Percentiles rank a stretch among this genome's conserved stretches.
Evolutionary conservation across 2,888 invertebrate species (phyloP).

Genomic region (Xestia rhomboidea): DNA sequence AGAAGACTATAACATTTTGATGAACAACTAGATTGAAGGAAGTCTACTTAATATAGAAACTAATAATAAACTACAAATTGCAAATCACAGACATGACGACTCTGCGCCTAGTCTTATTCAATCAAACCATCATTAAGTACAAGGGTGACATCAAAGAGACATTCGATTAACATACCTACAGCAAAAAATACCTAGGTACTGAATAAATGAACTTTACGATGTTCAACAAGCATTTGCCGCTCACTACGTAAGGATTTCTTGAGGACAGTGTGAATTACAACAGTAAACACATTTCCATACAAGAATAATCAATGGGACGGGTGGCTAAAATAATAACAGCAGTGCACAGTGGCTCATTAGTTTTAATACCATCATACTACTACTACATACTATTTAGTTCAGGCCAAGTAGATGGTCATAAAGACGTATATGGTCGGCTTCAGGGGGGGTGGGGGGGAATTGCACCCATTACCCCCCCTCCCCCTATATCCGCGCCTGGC

Average conservation of each 20-base stretch:
- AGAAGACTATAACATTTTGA: no score
- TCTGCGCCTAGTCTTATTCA: slow-evolving; percentile 57
- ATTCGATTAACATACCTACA: slow-evolving; percentile 61
- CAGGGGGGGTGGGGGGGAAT: no score
- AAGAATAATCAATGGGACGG: background rate
- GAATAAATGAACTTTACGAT: slow-evolving; percentile 56
- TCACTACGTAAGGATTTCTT: slow-evolving; percentile 53
- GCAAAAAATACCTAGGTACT: slow-evolving; percentile 62
- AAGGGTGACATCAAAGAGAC: slow-evolving; percentile 67
- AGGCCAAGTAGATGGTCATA: no score
- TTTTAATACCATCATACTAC: no score
- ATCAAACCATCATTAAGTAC: slow-evolving; percentile 67
- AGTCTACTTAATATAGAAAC: slow-evolving; percentile 3
- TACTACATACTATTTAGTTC: no score
- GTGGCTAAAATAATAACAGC: background rate
- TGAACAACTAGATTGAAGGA: background rate
- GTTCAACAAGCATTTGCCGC: slow-evolving; percentile 50
- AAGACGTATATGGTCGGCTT: no score
- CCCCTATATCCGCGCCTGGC: background rate
- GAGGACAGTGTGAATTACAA: slow-evolving; percentile 41
- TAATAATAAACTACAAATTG: slow-evolving; percentile 41
- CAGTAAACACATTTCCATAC: slow-evolving; percentile 24
- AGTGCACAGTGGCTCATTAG: background rate
- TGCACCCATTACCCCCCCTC: no score
- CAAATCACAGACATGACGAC: slow-evolving; percentile 42